Evolutionary conservation across 1,140 invertebrate species (phyloP).

Genomic region (Thalassaphorura encarpata): DNA sequence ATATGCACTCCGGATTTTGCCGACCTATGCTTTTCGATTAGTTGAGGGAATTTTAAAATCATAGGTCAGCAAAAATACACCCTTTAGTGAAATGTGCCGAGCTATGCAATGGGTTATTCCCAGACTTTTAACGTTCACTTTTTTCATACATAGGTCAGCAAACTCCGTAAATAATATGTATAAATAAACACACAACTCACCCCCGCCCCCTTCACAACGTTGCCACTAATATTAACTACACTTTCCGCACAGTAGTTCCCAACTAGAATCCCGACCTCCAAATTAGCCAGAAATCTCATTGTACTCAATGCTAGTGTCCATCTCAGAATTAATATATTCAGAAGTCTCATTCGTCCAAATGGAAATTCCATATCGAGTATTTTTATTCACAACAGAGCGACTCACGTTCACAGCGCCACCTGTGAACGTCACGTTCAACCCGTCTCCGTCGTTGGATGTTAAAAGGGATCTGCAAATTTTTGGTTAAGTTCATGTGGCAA

Average conservation of each 20-base stretch:
- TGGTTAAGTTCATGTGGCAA: too few species aligned
- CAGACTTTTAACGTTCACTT: slow-evolving; percentile 57
- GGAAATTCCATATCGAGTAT: slow-evolving; percentile 71
- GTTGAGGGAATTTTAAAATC: too few species aligned
- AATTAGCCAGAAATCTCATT: slow-evolving; percentile 72
- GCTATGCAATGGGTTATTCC: too few species aligned
- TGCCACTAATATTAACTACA: slow-evolving; percentile 70
- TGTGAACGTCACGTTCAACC: slow-evolving; percentile 79
- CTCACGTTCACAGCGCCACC: slow-evolving; percentile 85
- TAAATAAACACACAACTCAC: too few species aligned
- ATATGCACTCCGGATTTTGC: too few species aligned
- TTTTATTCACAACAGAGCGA: slow-evolving; percentile 62
- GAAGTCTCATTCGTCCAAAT: slow-evolving; percentile 81
- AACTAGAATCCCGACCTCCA: slow-evolving; percentile 69
- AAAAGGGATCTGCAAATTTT: slow-evolving; percentile 81
- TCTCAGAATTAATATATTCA: slow-evolving; percentile 64
- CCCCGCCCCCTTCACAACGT: slow-evolving; percentile 70
- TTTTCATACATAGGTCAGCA: too few species aligned
- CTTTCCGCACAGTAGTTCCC: slow-evolving; percentile 47
- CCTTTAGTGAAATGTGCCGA: too few species aligned
- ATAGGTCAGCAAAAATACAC: too few species aligned
- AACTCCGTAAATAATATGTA: too few species aligned
- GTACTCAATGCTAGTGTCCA: slow-evolving; percentile 77
- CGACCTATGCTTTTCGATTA: too few species aligned
- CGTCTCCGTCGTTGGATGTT: slow-evolving; percentile 82